Evolutionary conservation across 2,113 vertebrate species (phyloP).

Genomic region (Lagopus muta): DNA sequence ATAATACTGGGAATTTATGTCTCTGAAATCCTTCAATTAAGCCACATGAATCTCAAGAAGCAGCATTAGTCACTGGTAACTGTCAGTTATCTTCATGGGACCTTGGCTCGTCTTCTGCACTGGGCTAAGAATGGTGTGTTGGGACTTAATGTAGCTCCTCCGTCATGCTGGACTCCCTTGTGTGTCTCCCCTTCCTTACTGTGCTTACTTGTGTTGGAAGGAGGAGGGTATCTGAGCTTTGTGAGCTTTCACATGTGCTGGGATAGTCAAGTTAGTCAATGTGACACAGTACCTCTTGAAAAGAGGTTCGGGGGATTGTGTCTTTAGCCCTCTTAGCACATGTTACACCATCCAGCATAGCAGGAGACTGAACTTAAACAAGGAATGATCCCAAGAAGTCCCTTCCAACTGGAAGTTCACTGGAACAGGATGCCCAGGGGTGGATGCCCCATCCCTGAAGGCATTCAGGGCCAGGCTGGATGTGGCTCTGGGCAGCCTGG

Average conservation of each 20-base stretch:
- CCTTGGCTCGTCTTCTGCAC: neutral
- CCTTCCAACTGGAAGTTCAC: no score
- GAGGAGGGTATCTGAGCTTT: neutral
- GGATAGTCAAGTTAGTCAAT: neutral
- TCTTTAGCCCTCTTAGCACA: neutral
- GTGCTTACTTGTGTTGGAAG: neutral
- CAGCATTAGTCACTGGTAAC: neutral
- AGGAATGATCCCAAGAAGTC: no score
- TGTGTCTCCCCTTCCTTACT: neutral
- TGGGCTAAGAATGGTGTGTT: neutral
- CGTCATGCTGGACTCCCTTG: neutral
- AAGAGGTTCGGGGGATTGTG: neutral
- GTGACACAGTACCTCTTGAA: fast-evolving
- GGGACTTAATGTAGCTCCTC: neutral
- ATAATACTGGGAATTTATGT: neutral
- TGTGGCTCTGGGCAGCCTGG: no score
- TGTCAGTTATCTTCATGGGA: neutral
- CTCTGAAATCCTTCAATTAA: neutral
- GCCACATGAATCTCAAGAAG: neutral
- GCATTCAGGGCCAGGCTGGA: no score
- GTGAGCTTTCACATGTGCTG: fast-evolving
- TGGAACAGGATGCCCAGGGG: no score
- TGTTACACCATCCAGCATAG: neutral
- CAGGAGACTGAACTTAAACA: fast-evolving
- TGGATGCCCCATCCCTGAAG: no score